Evolutionary conservation across 2,797 vertebrate species (phyloP).

Genomic region (Ctenopoma multispine): DNA sequence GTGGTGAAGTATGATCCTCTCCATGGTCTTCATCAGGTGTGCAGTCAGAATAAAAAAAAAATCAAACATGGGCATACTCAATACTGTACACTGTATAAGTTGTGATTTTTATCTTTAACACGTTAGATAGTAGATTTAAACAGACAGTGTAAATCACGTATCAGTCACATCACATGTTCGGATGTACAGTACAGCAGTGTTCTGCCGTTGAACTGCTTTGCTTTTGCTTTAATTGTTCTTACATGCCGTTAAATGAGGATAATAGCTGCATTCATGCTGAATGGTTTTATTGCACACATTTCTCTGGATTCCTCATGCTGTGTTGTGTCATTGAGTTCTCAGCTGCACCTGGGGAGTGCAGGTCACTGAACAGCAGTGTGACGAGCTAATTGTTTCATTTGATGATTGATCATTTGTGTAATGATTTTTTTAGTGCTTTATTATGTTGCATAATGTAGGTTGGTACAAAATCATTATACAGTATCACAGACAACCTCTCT

Average conservation of each 20-base stretch:
- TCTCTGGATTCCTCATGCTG: slow-evolving; percentile 19
- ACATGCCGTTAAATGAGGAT: slow-evolving; percentile 3
- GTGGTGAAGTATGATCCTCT: no score
- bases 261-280: slow-evolving; percentile 11
- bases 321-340: slow-evolving; percentile 3
- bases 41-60: no score
- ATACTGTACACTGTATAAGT: no score
- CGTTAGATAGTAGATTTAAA: no score
- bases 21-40: no score
- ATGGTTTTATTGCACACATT: slow-evolving; percentile 1
- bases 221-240: neutral
- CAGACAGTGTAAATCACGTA: no score
- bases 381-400: slow-evolving; percentile 16
- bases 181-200: neutral
- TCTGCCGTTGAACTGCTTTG: neutral
- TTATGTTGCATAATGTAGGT: neutral
- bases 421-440: slow-evolving; percentile 8
- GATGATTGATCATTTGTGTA: slow-evolving; percentile 28
- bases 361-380: neutral
- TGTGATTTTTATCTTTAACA: no score
- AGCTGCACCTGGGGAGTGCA: slow-evolving; percentile 8
- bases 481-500: neutral
- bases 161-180: no score
- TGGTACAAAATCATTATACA: neutral
- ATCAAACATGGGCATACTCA: no score